Evolutionary conservation across 1,140 invertebrate genomes (phyloP).

Genomic region (Drosophila sp.): DNA sequence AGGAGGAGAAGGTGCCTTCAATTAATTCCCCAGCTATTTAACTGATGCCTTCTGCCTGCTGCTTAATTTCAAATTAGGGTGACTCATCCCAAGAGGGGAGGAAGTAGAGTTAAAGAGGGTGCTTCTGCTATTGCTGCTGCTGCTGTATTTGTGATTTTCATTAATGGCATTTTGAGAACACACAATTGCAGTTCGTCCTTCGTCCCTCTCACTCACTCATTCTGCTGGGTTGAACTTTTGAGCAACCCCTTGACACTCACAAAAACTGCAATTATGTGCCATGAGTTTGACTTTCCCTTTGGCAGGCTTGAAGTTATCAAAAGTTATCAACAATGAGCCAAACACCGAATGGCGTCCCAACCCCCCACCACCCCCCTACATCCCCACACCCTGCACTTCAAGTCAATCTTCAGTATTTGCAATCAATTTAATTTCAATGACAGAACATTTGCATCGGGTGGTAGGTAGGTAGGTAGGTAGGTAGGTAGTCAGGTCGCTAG

Average conservation of each 20-base stretch:
- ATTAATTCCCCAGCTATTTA: slow-evolving; percentile 56
- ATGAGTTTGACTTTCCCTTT: slow-evolving; percentile 57
- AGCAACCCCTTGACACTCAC: slow-evolving; percentile 53
- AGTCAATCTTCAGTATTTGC: slow-evolving; percentile 81
- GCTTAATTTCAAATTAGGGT: slow-evolving; percentile 78
- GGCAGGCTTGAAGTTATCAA: slow-evolving; percentile 39
- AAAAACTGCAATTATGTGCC: slow-evolving; percentile 69
- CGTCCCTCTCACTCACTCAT: background rate
- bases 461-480: background rate
- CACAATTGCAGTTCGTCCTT: slow-evolving; percentile 51
- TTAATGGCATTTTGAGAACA: slow-evolving; percentile 67
- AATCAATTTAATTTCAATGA: slow-evolving; percentile 82
- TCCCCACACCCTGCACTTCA: slow-evolving; percentile 57
- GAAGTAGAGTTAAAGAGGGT: slow-evolving; percentile 1
- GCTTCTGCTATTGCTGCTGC: no score
- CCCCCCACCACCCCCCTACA: slow-evolving; percentile 29
- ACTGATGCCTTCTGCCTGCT: slow-evolving; percentile 31
- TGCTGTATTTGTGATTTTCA: slow-evolving; percentile 72
- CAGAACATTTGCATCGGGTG: slow-evolving; percentile 64
- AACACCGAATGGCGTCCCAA: slow-evolving; percentile 11
- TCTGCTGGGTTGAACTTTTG: background rate
- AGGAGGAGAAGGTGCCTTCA: slow-evolving; percentile 18
- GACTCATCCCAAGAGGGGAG: background rate
- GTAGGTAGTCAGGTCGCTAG: background rate
- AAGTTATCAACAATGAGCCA: slow-evolving; percentile 40